phyloP scores from a whole-genome alignment of 2,797 vertebrate species.

The Mastacembelus armatus region DNA sequence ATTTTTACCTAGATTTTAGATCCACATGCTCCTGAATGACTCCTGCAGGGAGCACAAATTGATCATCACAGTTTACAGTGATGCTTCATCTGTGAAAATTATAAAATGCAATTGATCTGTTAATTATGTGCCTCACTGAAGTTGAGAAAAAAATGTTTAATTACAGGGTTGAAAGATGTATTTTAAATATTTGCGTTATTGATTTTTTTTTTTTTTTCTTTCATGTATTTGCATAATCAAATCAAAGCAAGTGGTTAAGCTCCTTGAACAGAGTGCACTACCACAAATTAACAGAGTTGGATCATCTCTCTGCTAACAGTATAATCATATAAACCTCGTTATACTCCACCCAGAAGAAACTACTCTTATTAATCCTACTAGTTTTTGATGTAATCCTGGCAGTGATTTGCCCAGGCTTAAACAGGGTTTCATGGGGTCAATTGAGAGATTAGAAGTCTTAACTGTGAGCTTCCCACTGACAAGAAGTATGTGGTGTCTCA shows the following conservation, averaged over 20 bases:
- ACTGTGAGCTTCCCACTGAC: conserved; percentile 22
- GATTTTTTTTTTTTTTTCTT: background rate
- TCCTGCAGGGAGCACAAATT: background rate
- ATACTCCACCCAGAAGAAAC: conserved; percentile 22
- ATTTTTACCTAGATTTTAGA: background rate
- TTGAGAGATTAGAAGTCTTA: conserved; percentile 59
- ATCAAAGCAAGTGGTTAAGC: background rate
- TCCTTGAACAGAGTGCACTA: background rate
- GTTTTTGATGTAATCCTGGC: conserved; percentile 57
- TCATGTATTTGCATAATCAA: background rate
- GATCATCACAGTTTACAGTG: background rate
- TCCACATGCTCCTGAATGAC: background rate
- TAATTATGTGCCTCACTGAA: background rate
- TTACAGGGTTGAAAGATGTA: too few species aligned
- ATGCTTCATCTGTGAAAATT: background rate
- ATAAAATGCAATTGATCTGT: background rate
- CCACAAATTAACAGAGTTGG: background rate
- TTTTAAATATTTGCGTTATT: too few species aligned
- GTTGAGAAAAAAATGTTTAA: background rate
- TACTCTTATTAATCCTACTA: conserved; percentile 57
- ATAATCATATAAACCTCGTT: conserved; percentile 28
- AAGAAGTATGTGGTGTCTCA: conserved; percentile 29
- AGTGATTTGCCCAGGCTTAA: conserved; percentile 45
- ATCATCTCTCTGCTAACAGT: conserved; percentile 13
- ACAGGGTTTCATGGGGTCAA: conserved; percentile 45